phyloP scores from a whole-genome alignment of 1,140 invertebrate genomes.

The Choristoneura fumiferana region DNA sequence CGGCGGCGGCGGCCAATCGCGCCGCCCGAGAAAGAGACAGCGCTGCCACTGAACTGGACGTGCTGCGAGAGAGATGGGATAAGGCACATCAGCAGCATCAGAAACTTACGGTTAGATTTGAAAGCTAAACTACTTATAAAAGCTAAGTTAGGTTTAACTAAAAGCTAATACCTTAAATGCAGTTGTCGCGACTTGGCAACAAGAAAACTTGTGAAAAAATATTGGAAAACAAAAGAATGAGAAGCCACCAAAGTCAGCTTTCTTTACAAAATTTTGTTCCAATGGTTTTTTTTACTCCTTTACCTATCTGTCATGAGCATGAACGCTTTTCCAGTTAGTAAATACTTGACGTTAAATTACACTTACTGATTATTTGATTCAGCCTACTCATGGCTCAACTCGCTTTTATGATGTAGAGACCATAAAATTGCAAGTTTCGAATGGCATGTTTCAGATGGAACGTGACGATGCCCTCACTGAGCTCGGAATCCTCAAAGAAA shows the following conservation, averaged over 20 bases:
- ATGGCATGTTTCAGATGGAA: conserved; percentile 85
- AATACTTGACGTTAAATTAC: no score
- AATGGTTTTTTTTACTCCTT: no score
- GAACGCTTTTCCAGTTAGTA: not conserved
- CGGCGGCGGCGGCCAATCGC: conserved; percentile 88
- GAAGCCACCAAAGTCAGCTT: no score
- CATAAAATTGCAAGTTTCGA: no score
- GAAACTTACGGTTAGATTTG: conserved; percentile 86
- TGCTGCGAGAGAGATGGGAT: conserved; percentile 92
- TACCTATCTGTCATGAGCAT: no score
- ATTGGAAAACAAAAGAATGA: no score
- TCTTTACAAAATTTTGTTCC: no score
- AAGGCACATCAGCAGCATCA: conserved; percentile 90
- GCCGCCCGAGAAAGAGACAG: conserved; percentile 92
- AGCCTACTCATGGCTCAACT: conserved; percentile 26
- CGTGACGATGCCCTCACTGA: conserved; percentile 91
- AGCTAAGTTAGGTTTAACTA: no score
- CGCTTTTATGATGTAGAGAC: conserved; percentile 59
- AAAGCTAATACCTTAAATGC: no score
- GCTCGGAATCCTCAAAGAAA: conserved; percentile 92
- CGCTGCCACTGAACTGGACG: conserved; percentile 89
- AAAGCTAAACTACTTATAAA: no score
- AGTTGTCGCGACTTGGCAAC: no score
- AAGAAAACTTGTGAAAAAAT: no score
- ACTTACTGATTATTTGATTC: not conserved